These are phyloP conservation scores for Syrrhaptes paradoxus DNA, from an alignment of 2,113 vertebrate species.

Conservation along the genomic window DNA sequence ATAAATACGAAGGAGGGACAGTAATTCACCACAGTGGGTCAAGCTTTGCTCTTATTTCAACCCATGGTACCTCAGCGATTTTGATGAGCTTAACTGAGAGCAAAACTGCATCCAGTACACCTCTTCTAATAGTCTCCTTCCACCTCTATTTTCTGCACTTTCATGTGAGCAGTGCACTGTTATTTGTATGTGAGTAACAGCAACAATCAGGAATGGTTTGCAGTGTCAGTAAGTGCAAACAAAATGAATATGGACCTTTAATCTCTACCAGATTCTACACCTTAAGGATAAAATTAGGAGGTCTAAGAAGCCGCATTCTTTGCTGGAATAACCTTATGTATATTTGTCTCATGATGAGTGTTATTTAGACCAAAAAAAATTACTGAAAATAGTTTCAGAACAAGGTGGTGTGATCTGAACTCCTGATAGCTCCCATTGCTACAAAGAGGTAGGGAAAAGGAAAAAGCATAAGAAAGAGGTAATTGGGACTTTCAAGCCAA, in stretches of 20 bases:
- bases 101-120: background rate
- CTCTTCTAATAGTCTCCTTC: background rate
- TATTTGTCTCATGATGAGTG: background rate
- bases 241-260: background rate
- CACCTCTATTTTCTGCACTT: background rate
- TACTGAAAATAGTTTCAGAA: background rate
- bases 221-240: background rate
- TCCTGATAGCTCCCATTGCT: background rate
- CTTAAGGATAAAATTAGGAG: background rate
- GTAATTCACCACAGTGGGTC: background rate
- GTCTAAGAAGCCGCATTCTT: background rate
- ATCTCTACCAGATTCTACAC: background rate
- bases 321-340: background rate
- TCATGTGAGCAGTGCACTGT: background rate
- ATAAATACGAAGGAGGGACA: background rate
- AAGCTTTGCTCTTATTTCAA: background rate
- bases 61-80: background rate
- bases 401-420: background rate
- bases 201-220: background rate
- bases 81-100: background rate
- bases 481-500: background rate
- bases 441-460: background rate
- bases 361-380: background rate
- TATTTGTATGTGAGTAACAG: background rate
- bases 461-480: background rate